Base-by-base conservation (phyloP, 2,888 invertebrate species). In the Drosophila setosimentum region DNA sequence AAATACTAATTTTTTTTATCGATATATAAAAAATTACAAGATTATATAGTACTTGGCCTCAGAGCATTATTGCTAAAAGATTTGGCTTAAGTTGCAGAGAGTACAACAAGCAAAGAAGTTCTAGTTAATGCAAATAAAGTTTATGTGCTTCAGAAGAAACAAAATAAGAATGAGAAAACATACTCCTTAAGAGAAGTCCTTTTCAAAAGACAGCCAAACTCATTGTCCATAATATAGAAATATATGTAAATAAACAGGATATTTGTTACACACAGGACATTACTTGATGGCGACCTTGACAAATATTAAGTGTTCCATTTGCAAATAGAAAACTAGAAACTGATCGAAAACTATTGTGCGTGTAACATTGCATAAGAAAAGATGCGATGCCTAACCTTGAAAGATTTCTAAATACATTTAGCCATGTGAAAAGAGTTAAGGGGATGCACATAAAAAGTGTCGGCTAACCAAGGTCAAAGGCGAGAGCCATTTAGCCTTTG, bases 371-470 rank as follows among this genome's bases (percentile, higher is more conserved):
- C 90, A 62, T 62, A 58, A 69, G 63, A 59, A 61, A 48, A 62
- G 42, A 37, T 73, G 62, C 40, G 30, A 2, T 55, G n/a, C 5
- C 40, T 83, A 78, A 82, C 92, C 92, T 90, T 91, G 90, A 80
- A 70, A 53, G 80, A 64, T 89, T 89, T 83, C 91, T 83, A 87
- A 80, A 66, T 49, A 48, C 75, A 81, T 89, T 89, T 69, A 7
- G 54, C 35, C 30, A 29, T 16, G 21, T 62, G 65, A 65, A 83
- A 88, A 90, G 90, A 90, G 87, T 89, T 90, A 51, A 69, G 74
- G 49, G 48, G 40, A 49, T 63, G 55, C n/a, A n/a, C 29, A 27
- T 18, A 49, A 45, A 55, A 30, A 37, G 53, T 32, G 37, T 32
- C 32, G 45, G 32, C 33, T 27, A 24, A 29, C 68, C 88, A 89